Percentiles rank a stretch among this genome's conserved stretches.
These are phyloP conservation scores for Shinisaurus crocodilurus DNA, from an alignment of 2,113 vertebrate species.

Conservation along the genomic window DNA sequence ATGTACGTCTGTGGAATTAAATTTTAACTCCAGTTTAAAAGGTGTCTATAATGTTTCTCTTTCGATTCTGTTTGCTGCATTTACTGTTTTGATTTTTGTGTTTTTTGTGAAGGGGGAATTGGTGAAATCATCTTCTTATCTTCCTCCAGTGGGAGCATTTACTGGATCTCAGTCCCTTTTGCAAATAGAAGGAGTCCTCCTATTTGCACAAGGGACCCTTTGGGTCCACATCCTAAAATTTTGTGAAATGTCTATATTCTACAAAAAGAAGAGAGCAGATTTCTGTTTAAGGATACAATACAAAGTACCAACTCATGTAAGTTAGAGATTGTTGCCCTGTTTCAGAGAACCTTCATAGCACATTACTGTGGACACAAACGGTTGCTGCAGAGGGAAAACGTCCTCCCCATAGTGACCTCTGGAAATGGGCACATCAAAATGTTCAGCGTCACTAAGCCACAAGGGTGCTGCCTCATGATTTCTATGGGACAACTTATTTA, in stretches of 20 bases:
- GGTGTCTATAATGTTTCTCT: neutral
- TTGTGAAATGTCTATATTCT: neutral
- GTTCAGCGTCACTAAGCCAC: neutral
- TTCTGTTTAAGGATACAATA: neutral
- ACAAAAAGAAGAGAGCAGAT: neutral
- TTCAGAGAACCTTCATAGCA: neutral
- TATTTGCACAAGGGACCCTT: neutral
- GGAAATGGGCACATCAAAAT: neutral
- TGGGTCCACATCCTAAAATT: neutral
- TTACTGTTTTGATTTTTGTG: neutral
- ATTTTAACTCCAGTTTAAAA: slow-evolving; percentile 9
- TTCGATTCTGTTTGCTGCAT: neutral
- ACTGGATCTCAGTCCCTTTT: neutral
- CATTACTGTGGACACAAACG: neutral
- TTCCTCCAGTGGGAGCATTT: neutral
- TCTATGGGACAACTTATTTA: neutral
- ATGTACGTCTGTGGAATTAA: slow-evolving; percentile 31
- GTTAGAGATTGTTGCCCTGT: neutral
- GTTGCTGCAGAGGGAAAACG: neutral
- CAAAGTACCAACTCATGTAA: neutral
- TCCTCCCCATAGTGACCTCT: neutral
- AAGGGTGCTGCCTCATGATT: neutral
- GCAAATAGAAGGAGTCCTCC: too few species aligned
- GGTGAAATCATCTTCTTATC: neutral
- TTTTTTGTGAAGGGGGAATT: neutral